Evolutionary conservation across 1,140 invertebrate genomes (phyloP), one percentile per base, ranked within the genome.

Genomic region (Sitophilus oryzae): DNA sequence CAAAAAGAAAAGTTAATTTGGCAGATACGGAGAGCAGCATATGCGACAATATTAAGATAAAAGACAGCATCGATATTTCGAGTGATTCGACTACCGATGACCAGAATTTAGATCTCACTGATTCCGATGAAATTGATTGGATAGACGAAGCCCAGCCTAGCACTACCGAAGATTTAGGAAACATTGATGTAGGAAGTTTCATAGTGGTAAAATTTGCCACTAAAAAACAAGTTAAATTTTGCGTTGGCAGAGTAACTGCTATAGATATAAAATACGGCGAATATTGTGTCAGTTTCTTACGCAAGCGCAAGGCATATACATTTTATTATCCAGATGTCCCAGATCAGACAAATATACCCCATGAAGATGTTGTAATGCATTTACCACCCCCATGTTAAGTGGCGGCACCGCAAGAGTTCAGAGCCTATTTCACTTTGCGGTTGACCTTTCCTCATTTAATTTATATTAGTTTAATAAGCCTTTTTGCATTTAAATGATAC

Each of bases 381-480:
- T 40, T 40, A 40, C 37, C 37, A 10, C n/a, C n/a, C 37, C 37
- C 9, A 40, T 15, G 5, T 14, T 15, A 40, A 40, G 37, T 40
- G 37, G 37, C 37, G 37, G 37, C 9, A 14, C 37, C 5, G 37
- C 37, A 40, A 40, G 37, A 40, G 37, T 40, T 40, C 37, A 40
- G 37, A 14, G 37, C 9, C 37, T 6, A 40, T 40, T 40, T 40
- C 37, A 40, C 5, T 40, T 40, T 40, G 37, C 37, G 37, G 37
- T 40, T 40, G 37, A 14, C 15, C 37, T 40, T 40, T 40, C 37
- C 37, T 40, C 37, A 40, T 40, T 40, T 40, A 40, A 40, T 40
- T 40, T 40, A 40, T 40, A 40, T 40, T 40, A 40, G 37, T 40
- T 40, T 40, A 40, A n/a, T 40, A 40, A 14, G 37, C n/a, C n/a